Evolutionary conservation across 1,140 invertebrate species (phyloP), one percentile per base, ranked within the genome.

Genomic region (Wasmannia auropunctata): DNA sequence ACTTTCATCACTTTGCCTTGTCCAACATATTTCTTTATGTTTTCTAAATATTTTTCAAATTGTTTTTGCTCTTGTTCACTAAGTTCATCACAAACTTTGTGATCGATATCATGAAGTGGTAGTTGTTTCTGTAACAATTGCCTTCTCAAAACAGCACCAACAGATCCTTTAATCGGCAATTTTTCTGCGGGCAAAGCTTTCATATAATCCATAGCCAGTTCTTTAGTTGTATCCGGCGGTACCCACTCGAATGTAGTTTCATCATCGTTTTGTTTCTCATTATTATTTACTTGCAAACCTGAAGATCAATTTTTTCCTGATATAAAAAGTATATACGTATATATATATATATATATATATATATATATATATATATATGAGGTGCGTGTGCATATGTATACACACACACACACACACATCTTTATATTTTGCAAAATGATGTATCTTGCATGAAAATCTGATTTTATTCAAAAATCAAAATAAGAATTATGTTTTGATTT

Each of bases 51-150:
- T 31, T 94, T 93, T 75, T 95, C 91, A 90, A 96, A 95, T 43
- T 96, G 95, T 37, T 95, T 93, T 63, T 96, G 94, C 93, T 97
- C 97, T 54, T 96, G 94, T 72, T 97, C 96, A 2, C 96, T 96
- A 11, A 97, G 94, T 85, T 96, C 95, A 90, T 97, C 96, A 87
- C 96, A 96, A 5, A 95, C 95, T 80, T 95, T 94, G 43, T 96
- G 90, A 94, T 97, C 96, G 67, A 98, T 96, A 93, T 98, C 98
- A 92, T 98, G 97, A 5, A 97, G 95, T 7, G 98, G 97, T 49
- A 98, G 95, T 94, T 98, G 98, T 85, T 97, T 97, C 91, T 98
- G 97, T 4, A 98, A 95, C 80, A 97, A 96, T 72, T 97, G 97
- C 88, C 97, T 97, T 34, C 98, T 95, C 72, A 96, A 96, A 46